These are phyloP conservation scores for Octomys mimax DNA, from an alignment of 2,797 vertebrate genomes.

Conservation along the genomic window DNA sequence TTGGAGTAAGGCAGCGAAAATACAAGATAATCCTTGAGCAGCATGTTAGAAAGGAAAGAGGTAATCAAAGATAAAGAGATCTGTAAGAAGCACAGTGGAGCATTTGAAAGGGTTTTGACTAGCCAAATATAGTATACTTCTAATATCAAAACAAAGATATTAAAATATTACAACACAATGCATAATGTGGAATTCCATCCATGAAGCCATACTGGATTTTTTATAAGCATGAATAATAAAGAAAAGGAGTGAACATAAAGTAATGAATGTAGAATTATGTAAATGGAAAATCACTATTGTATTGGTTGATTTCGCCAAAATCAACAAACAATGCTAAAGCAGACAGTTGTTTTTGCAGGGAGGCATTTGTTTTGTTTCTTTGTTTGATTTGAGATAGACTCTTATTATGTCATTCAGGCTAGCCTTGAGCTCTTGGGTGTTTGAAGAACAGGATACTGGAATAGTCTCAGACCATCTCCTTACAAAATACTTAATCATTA, in stretches of 20 bases:
- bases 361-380: background rate
- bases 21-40: constrained; percentile 10
- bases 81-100: background rate
- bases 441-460: background rate
- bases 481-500: background rate
- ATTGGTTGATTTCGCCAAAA: background rate
- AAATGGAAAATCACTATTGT: background rate
- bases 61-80: background rate
- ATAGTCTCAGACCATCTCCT: background rate
- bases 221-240: background rate
- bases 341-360: background rate
- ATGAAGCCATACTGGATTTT: background rate
- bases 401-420: background rate
- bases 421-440: background rate
- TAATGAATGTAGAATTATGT: constrained; percentile 17
- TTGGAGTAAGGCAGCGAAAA: background rate
- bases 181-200: background rate
- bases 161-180: background rate
- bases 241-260: background rate
- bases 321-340: background rate
- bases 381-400: background rate
- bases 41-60: background rate
- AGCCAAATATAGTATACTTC: background rate
- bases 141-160: background rate
- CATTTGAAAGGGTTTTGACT: background rate